These are phyloP conservation scores for Dunckerocampus dactyliophorus DNA, from an alignment of 2,113 vertebrate genomes.

Conservation along the genomic window DNA sequence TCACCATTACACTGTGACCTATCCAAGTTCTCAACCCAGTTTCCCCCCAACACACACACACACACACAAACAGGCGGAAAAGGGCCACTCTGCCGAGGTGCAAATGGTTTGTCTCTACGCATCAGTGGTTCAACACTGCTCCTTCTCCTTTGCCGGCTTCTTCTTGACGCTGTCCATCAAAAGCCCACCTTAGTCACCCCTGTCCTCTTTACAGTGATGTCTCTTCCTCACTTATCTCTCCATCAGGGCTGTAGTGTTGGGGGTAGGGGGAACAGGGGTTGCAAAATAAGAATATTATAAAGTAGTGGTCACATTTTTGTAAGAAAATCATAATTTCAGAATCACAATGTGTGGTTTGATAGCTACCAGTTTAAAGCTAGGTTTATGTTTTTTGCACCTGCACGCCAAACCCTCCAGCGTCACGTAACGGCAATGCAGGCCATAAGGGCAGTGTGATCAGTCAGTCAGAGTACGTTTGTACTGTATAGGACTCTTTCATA, in stretches of 20 bases:
- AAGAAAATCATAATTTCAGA: no score
- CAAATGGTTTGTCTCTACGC: slow-evolving; percentile 65
- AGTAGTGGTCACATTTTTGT: no score
- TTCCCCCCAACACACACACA: slow-evolving; percentile 17
- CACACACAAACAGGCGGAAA: slow-evolving; percentile 24
- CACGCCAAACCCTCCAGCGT: no score
- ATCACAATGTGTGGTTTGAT: no score
- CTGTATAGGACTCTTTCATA: no score
- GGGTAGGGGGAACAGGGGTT: not conserved
- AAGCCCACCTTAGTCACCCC: slow-evolving; percentile 46
- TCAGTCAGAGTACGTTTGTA: no score
- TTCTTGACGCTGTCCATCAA: slow-evolving; percentile 59
- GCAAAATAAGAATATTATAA: not conserved
- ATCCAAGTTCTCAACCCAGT: slow-evolving; percentile 46
- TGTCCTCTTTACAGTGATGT: slow-evolving; percentile 37
- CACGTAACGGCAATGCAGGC: no score
- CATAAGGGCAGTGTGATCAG: no score
- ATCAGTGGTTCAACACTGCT: slow-evolving; percentile 55
- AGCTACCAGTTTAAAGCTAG: no score
- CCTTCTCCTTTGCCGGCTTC: slow-evolving; percentile 58
- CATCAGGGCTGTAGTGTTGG: not conserved
- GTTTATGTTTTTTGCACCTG: no score
- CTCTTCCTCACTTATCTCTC: slow-evolving; percentile 1
- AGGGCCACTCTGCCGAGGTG: slow-evolving; percentile 61
- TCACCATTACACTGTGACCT: slow-evolving; percentile 45